phyloP scores from a whole-genome alignment of 1,140 invertebrate species.

The Alviniconcha marisindica region DNA sequence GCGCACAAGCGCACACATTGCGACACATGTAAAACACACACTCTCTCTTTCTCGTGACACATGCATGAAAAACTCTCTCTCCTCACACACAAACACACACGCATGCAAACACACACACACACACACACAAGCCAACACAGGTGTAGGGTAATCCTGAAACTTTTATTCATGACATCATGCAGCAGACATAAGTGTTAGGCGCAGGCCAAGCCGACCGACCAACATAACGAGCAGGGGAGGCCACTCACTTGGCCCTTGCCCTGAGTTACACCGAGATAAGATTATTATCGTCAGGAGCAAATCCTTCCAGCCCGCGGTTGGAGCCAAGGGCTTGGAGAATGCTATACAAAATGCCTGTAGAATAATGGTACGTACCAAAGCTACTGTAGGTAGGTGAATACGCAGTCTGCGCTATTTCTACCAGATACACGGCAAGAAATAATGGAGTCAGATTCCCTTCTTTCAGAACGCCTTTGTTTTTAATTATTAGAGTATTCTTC shows the following conservation, averaged over 20 bases:
- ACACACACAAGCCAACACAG: neutral
- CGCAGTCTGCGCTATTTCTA: neutral
- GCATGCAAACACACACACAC: neutral
- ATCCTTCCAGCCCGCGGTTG: neutral
- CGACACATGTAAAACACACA: too few species aligned
- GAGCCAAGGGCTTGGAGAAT: too few species aligned
- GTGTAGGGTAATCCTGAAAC: neutral
- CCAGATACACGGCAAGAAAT: neutral
- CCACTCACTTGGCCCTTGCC: neutral
- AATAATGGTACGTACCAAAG: neutral
- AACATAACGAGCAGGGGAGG: neutral
- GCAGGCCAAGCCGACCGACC: neutral
- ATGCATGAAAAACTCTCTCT: too few species aligned
- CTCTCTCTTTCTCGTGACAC: too few species aligned
- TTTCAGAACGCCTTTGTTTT: neutral
- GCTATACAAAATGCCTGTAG: too few species aligned
- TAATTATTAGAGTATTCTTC: neutral
- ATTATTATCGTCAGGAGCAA: neutral
- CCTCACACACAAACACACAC: too few species aligned
- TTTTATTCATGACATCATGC: conserved; percentile 10
- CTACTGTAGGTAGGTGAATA: neutral
- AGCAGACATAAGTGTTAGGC: neutral
- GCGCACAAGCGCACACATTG: too few species aligned
- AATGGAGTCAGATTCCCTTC: neutral
- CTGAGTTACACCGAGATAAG: neutral